Conservation (phyloP, 2,888 invertebrate species). For the Dynastes maya region DNA sequence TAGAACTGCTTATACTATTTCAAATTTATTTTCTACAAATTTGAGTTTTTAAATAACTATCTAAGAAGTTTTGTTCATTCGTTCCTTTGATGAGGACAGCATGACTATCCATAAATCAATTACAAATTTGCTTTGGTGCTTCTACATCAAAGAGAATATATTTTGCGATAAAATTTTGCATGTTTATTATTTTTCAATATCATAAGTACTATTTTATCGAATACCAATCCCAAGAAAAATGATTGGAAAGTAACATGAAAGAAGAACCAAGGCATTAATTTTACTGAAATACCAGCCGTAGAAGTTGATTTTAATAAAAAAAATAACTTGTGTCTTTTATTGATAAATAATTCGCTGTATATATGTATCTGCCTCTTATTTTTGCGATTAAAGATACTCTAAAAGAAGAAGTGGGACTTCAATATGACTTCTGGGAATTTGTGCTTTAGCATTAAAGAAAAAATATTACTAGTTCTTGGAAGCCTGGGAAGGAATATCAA, state of each 20-base stretch:
- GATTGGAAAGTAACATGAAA: background rate
- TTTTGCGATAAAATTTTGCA: background rate
- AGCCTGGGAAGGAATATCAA: no score
- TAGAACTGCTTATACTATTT: no score
- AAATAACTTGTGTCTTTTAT: background rate
- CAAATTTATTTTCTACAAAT: no score
- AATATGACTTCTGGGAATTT: no score
- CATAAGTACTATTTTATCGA: background rate
- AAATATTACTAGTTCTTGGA: no score
- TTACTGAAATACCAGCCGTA: background rate
- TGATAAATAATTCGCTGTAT: background rate
- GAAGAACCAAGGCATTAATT: background rate
- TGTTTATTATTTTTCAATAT: background rate
- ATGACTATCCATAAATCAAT: no score
- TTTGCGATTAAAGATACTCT: no score
- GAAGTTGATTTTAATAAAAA: background rate
- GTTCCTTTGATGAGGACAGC: no score
- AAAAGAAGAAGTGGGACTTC: no score
- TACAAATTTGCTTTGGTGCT: background rate
- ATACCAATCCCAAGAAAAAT: background rate
- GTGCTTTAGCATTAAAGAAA: no score
- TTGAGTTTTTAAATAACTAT: background rate
- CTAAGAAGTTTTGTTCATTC: background rate
- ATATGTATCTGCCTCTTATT: background rate
- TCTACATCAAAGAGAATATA: background rate